Evolutionary conservation across 2,888 invertebrate species (phyloP), one percentile per base, ranked within the genome.

Genomic region (Erebia aethiops): DNA sequence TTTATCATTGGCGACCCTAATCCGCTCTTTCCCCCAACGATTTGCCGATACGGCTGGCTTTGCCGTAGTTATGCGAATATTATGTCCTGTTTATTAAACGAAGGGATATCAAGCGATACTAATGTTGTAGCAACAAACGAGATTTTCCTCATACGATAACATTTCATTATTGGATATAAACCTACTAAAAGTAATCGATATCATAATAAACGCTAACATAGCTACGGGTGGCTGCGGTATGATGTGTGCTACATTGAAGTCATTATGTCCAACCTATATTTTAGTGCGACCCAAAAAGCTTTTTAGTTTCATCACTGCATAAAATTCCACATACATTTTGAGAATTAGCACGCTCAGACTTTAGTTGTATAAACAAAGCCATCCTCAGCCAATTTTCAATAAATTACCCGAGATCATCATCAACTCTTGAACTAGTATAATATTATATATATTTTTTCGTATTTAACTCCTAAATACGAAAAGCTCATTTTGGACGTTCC

Each of bases 191-290:
- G 43, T 43, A 43, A 61, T 61, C 61, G 18, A 61, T 61, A 46
- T 58, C 58, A 58, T 61, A 60, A 43, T 63, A 63, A 63, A 49
- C 51, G n/a, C n/a, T 35, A 35, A 11, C 13, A 46, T 46, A 46
- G 11, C 46, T 46, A 46, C 43, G 35, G 35, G 13, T 35, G n/a
- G n/a, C 51, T 52, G 63, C 51, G 10, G 63, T 26, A 61, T 61
- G 16, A 43, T 60, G 58, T 58, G 35, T 61, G 16, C 63, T 63
- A 51, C 49, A 64, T 49, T 49, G 41, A 52, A 35, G 64, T 64
- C 35, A 41, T 54, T 64, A 64, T 54, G 52, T 35, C 16, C 64
- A 64, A 64, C 64, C 64, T 64, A 64, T 54, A 54, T 54, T 64
- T 54, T 54, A 41, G 41, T 64, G 16, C 54, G 64, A 64, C 64